phyloP scores from a whole-genome alignment of 2,888 invertebrate species.

The Eurytoma adleriae region DNA sequence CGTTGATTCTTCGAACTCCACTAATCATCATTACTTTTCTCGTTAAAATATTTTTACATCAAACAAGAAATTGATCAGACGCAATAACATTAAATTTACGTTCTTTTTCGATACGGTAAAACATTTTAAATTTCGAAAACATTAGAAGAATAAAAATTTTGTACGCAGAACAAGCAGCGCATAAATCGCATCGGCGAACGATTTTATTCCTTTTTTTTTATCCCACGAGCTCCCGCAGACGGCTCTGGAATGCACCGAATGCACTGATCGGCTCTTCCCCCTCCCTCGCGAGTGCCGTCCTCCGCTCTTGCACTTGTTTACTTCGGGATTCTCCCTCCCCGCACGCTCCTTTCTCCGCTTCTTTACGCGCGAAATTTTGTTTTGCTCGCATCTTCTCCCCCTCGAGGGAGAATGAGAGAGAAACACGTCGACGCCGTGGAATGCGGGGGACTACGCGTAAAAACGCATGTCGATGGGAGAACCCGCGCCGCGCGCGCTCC shows the following conservation, averaged over 20 bases:
- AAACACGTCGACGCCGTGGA: slow-evolving; percentile 30
- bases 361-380: slow-evolving; percentile 56
- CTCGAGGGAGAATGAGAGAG: background rate
- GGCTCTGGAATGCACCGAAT: slow-evolving; percentile 49
- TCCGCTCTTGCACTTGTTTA: slow-evolving; percentile 53
- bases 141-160: no score
- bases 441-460: slow-evolving; percentile 15
- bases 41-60: no score
- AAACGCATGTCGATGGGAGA: background rate
- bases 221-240: slow-evolving; percentile 38
- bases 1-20: no score
- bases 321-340: slow-evolving; percentile 43
- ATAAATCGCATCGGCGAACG: slow-evolving; percentile 30
- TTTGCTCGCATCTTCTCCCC: slow-evolving; percentile 58
- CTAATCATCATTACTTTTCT: no score
- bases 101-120: no score
- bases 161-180: background rate
- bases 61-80: no score
- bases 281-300: slow-evolving; percentile 38
- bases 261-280: slow-evolving; percentile 45
- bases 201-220: slow-evolving; percentile 54
- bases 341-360: slow-evolving; percentile 37
- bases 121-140: no score
- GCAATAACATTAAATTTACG: no score
- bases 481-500: background rate